Base-by-base conservation (phyloP, 2,797 vertebrate species). In the Crocidura indochinensis region DNA sequence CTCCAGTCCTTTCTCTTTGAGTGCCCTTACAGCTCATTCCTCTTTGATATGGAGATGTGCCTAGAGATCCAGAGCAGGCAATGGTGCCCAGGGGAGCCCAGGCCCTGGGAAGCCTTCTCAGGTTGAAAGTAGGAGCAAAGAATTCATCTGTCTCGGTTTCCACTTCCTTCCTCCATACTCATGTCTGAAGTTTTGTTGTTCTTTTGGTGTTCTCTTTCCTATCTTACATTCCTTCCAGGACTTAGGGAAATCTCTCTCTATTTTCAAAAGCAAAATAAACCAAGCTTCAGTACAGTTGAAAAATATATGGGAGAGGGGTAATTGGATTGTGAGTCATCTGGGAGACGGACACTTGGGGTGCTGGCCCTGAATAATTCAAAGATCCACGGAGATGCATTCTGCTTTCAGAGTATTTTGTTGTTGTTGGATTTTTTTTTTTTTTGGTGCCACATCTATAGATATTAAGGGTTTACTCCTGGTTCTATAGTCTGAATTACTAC, bases 41-140 rank as follows among this genome's bases (percentile, higher is more conserved):
- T 62, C 93, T 97, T 96, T 96, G 95, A 95, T 92, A 94, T 96
- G 93, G 90, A 96, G 95, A 96, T 96, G 17, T 0, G 1, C 27
- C 6, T 80, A 75, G 8, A 75, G 85, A 91, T 95, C 62, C 65
- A 11, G 71, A 5, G 87, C 87, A 82, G 77, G 62, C 80, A 60
- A 27, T 31, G 51, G 8, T 10, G 75, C 53, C 82, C 9, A 1
- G 68, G 74, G 74, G 62, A 15, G 10, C 82, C 12, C 2, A 4
- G 6, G 53, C 44, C 76, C 74, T 51, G 84, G 68, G 75, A 92
- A 65, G 49, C 87, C 29, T 73, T 51, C 82, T 95, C 46, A 22
- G 94, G 87, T 93, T 94, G 90, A 95, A 95, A 92, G 89, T 29
- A 2, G 77, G 79, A 81, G 85, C 85, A 72, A 53, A 8, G 88